Conservation (phyloP, 2,113 vertebrate species). For the Prionailurus viverrinus region DNA sequence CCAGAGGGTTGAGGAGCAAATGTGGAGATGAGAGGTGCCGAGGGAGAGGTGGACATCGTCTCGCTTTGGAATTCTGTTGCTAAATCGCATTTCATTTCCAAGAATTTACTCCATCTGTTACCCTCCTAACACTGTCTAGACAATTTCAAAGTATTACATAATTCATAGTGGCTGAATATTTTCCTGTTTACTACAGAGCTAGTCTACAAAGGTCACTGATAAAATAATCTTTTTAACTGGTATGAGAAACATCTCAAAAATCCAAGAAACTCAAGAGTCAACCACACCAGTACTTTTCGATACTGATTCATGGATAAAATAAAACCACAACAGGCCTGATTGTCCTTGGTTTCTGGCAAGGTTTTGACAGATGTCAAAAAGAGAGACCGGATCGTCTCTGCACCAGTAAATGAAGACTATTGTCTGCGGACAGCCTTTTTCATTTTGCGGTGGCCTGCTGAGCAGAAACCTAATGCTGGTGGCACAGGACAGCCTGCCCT, state of each 20-base stretch:
- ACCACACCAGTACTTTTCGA: background rate
- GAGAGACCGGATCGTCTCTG: background rate
- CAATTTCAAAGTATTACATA: conserved; percentile 69
- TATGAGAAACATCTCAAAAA: conserved; percentile 69
- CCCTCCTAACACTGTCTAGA: conserved; percentile 71
- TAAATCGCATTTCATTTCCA: conserved; percentile 45
- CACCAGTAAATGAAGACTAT: background rate
- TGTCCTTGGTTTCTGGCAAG: background rate
- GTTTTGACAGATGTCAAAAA: background rate
- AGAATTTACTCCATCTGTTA: conserved; percentile 48
- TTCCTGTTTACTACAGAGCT: conserved; percentile 71
- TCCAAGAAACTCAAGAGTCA: conserved; percentile 16
- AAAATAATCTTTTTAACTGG: conserved; percentile 65
- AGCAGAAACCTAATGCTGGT: no score
- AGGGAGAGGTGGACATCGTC: background rate
- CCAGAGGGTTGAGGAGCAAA: background rate
- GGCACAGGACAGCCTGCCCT: background rate
- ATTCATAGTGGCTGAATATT: conserved; percentile 61
- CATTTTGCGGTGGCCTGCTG: background rate
- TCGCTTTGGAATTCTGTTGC: background rate
- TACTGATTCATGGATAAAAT: background rate
- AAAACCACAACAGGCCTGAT: background rate
- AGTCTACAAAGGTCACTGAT: conserved; percentile 76
- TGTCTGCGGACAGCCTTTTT: background rate
- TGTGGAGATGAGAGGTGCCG: background rate